Evolutionary conservation across 2,113 vertebrate species (phyloP).

Genomic region (Stigmatopora argus): DNA sequence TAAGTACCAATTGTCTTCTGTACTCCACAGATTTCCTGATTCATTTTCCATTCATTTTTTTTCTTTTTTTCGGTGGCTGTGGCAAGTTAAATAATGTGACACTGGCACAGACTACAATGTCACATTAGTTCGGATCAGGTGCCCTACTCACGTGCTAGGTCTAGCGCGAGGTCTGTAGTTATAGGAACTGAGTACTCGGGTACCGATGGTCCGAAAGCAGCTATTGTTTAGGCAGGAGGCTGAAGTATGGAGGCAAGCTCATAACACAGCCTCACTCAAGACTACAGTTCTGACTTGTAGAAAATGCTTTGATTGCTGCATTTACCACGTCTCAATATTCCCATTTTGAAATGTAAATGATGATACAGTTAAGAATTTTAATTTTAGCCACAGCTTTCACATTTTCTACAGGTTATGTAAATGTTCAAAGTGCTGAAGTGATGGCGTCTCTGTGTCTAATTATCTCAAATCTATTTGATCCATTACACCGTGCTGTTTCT

Average conservation of each 20-base stretch:
- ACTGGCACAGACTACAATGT: too few relatives aligned
- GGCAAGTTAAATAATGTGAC: too few relatives aligned
- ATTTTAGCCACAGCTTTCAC: constrained; percentile 28
- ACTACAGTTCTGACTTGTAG: constrained; percentile 54
- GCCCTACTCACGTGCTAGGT: too few relatives aligned
- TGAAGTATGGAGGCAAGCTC: constrained; percentile 59
- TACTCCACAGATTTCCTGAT: too few relatives aligned
- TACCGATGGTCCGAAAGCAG: too few relatives aligned
- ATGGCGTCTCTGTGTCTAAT: constrained; percentile 69
- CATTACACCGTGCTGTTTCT: constrained; percentile 69
- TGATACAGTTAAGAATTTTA: constrained; percentile 28
- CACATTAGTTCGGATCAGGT: too few relatives aligned
- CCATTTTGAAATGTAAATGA: constrained; percentile 27
- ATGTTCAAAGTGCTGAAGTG: constrained; percentile 64
- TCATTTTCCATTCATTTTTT: too few relatives aligned
- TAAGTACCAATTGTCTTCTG: too few relatives aligned
- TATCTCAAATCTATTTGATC: constrained; percentile 73
- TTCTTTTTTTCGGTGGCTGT: too few relatives aligned
- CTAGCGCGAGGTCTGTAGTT: too few relatives aligned
- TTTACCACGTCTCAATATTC: constrained; percentile 35
- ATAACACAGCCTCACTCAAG: constrained; percentile 69
- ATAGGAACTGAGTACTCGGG: too few relatives aligned
- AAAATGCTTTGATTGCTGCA: constrained; percentile 48
- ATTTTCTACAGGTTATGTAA: constrained; percentile 60
- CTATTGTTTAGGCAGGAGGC: constrained; percentile 63